Conservation (phyloP, 2,888 invertebrate species). For the Phyllotreta cruciferae region DNA sequence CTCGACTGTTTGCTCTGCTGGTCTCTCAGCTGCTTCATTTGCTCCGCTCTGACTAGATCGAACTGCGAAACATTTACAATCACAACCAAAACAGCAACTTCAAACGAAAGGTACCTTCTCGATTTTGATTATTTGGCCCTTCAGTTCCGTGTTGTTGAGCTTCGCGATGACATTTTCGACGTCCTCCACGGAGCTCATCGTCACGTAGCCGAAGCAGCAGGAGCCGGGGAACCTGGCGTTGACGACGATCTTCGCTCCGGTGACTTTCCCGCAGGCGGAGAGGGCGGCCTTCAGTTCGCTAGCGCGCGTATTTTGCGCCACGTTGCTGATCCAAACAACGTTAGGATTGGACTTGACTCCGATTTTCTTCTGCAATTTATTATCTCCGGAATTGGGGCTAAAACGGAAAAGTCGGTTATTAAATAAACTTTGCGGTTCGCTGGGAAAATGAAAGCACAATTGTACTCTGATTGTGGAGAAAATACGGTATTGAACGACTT, state of each 20-base stretch:
- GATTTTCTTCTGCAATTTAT: slow-evolving; percentile 42
- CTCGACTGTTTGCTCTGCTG: slow-evolving; percentile 23
- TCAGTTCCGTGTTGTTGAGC: slow-evolving; percentile 90
- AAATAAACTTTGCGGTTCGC: neutral
- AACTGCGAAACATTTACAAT: slow-evolving; percentile 38
- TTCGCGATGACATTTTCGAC: slow-evolving; percentile 90
- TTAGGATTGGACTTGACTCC: slow-evolving; percentile 57
- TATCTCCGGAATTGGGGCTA: slow-evolving; percentile 30
- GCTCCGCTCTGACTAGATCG: slow-evolving; percentile 55
- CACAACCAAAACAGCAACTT: no score
- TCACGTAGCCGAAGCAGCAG: slow-evolving; percentile 94
- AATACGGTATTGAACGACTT: slow-evolving; percentile 14
- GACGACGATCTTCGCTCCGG: slow-evolving; percentile 96
- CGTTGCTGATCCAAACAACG: slow-evolving; percentile 94
- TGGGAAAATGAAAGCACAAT: slow-evolving; percentile 8
- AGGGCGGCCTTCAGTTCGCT: slow-evolving; percentile 93
- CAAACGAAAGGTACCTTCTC: slow-evolving; percentile 73
- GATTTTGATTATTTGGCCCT: slow-evolving; percentile 93
- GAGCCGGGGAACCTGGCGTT: slow-evolving; percentile 93
- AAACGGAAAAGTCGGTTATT: no score
- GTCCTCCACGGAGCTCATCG: slow-evolving; percentile 90
- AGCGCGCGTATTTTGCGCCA: slow-evolving; percentile 89
- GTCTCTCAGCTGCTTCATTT: slow-evolving; percentile 52
- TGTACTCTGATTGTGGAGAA: slow-evolving; percentile 23
- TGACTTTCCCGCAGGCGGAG: slow-evolving; percentile 91